phyloP scores from a whole-genome alignment of 1,140 invertebrate species.

The Apis cerana region DNA sequence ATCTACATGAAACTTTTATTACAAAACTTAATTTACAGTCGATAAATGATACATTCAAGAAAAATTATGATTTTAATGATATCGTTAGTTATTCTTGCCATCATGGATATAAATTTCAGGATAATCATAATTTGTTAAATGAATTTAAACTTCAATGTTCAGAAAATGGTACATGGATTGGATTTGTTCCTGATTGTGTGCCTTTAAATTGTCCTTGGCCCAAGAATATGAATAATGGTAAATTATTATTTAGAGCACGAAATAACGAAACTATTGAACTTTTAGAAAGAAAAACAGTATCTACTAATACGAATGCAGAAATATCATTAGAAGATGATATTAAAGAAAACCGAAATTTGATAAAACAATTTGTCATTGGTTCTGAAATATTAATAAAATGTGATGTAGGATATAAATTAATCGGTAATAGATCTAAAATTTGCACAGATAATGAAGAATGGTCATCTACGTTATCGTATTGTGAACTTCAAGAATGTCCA shows the following conservation, averaged over 20 bases:
- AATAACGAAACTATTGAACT: constrained; percentile 37
- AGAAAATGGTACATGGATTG: constrained; percentile 73
- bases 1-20: constrained; percentile 3
- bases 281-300: background rate
- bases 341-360: constrained; percentile 3
- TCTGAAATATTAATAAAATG: constrained; percentile 58
- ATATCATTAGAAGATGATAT: background rate
- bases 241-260: constrained; percentile 44
- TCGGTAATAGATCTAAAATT: constrained; percentile 41
- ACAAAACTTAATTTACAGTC: background rate
- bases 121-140: constrained; percentile 53
- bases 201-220: constrained; percentile 59
- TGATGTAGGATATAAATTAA: constrained; percentile 56
- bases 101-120: constrained; percentile 65
- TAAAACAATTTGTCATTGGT: constrained; percentile 46
- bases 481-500: constrained; percentile 55
- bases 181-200: constrained; percentile 66
- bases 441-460: constrained; percentile 65
- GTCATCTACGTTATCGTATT: constrained; percentile 52
- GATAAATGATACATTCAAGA: constrained; percentile 12
- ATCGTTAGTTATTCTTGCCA: constrained; percentile 63
- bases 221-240: constrained; percentile 50
- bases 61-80: constrained; percentile 61
- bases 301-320: background rate
- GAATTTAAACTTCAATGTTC: constrained; percentile 73